Percentiles rank a stretch among this genome's conserved stretches.
phyloP scores from a whole-genome alignment of 2,113 vertebrate genomes.

The Thalassoma bifasciatum region DNA sequence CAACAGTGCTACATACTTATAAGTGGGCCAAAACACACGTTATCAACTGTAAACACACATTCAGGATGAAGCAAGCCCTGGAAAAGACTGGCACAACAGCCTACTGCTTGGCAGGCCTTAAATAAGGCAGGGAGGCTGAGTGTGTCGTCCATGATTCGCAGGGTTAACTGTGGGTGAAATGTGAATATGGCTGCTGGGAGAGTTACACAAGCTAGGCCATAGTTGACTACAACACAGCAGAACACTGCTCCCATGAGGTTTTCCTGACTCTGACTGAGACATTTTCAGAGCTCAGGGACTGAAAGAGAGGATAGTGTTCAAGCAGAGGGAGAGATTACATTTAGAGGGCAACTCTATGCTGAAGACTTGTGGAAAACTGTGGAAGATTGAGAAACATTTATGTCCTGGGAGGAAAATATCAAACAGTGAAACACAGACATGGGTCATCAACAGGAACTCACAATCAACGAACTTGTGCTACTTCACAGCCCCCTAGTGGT shows the following conservation, averaged over 20 bases:
- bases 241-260: constrained; percentile 78
- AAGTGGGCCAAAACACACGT: constrained; percentile 50
- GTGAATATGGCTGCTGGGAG: constrained; percentile 71
- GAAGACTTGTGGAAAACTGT: not conserved
- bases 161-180: constrained; percentile 76
- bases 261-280: constrained; percentile 63
- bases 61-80: constrained; percentile 35
- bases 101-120: constrained; percentile 39
- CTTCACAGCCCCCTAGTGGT: constrained; percentile 77
- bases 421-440: constrained; percentile 5
- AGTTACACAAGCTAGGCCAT: constrained; percentile 77
- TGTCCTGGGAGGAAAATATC: not conserved
- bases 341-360: constrained; percentile 9
- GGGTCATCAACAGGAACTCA: not conserved
- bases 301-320: constrained; percentile 42
- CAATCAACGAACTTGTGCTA: constrained; percentile 26
- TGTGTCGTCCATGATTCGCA: constrained; percentile 56
- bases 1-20: constrained; percentile 33
- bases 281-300: constrained; percentile 60
- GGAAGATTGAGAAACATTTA: constrained; percentile 4
- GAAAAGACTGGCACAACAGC: constrained; percentile 58
- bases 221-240: constrained; percentile 76
- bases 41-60: constrained; percentile 58
- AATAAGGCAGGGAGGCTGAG: constrained; percentile 51
- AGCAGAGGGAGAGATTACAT: constrained; percentile 12